Evolutionary conservation across 2,797 vertebrate species (phyloP).

Genomic region (Siniperca undulata): DNA sequence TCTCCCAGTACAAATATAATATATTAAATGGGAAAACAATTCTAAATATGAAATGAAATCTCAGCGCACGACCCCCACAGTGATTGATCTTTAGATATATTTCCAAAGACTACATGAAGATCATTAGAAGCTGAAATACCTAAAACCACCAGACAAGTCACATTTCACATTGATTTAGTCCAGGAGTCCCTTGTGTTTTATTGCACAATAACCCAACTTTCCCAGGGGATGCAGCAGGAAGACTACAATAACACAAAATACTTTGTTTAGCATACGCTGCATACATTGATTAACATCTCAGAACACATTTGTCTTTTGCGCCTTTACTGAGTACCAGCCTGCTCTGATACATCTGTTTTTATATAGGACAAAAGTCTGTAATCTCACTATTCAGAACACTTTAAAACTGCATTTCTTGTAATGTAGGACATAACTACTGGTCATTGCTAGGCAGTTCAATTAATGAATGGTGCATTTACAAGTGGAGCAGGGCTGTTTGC

Average conservation of each 20-base stretch:
- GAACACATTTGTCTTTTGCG: conserved; percentile 66
- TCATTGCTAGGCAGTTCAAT: conserved; percentile 66
- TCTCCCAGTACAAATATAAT: not conserved
- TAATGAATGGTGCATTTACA: conserved; percentile 80
- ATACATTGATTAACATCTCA: conserved; percentile 74
- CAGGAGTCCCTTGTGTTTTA: conserved; percentile 83
- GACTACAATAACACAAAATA: conserved; percentile 82
- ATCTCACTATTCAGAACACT: conserved; percentile 59
- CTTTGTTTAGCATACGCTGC: conserved; percentile 74
- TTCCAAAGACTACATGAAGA: conserved; percentile 1
- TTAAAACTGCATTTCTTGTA: conserved; percentile 55
- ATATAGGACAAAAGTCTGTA: conserved; percentile 44
- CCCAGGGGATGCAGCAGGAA: conserved; percentile 80
- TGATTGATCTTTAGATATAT: not conserved
- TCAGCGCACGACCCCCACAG: not conserved
- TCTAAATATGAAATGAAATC: not conserved
- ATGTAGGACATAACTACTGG: conserved; percentile 58
- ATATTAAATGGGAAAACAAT: not conserved
- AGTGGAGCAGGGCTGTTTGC: conserved; percentile 62
- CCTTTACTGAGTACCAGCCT: conserved; percentile 45
- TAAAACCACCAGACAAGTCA: conserved; percentile 32
- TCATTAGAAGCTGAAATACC: not conserved
- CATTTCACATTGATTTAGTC: conserved; percentile 50
- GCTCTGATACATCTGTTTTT: conserved; percentile 47
- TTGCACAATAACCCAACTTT: conserved; percentile 85